These are phyloP conservation scores for Plagodis dolabraria DNA, from an alignment of 2,888 invertebrate genomes.

Conservation along the genomic window DNA sequence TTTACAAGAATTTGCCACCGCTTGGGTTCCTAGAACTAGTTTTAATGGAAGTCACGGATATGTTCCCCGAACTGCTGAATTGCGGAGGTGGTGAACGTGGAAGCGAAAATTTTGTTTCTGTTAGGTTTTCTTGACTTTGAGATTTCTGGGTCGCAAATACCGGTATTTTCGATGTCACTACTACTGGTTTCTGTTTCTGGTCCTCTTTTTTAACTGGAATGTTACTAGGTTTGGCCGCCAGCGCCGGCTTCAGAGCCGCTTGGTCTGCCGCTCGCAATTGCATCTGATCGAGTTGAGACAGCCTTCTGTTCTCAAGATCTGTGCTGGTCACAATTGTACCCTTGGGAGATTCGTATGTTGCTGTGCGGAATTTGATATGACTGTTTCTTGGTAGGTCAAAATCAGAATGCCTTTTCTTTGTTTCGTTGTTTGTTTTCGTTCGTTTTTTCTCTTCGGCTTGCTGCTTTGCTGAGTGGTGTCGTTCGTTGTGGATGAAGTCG, in stretches of 20 bases:
- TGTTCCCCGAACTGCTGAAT: slow-evolving; percentile 74
- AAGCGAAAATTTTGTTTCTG: slow-evolving; percentile 69
- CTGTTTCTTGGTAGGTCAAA: slow-evolving; percentile 82
- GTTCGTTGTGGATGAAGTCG: slow-evolving; percentile 79
- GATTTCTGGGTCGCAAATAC: slow-evolving; percentile 80
- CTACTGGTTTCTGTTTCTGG: slow-evolving; percentile 54
- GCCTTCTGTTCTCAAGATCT: slow-evolving; percentile 82
- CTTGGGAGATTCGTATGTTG: slow-evolving; percentile 86
- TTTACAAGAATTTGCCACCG: slow-evolving; percentile 67
- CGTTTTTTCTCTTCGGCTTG: slow-evolving; percentile 67
- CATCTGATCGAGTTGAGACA: slow-evolving; percentile 83
- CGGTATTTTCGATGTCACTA: slow-evolving; percentile 81
- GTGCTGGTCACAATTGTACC: slow-evolving; percentile 82
- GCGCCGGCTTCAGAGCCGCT: slow-evolving; percentile 62
- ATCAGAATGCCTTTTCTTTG: slow-evolving; percentile 81
- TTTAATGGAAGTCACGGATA: slow-evolving; percentile 87
- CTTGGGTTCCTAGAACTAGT: slow-evolving; percentile 84
- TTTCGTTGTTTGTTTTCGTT: slow-evolving; percentile 71
- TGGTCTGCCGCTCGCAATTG: slow-evolving; percentile 63
- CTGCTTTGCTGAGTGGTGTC: slow-evolving; percentile 74
- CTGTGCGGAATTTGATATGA: slow-evolving; percentile 86
- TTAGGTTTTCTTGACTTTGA: slow-evolving; percentile 77
- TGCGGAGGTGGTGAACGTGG: slow-evolving; percentile 72
- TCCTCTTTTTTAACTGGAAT: slow-evolving; percentile 75
- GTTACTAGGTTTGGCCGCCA: slow-evolving; percentile 76